phyloP scores from a whole-genome alignment of 2,113 vertebrate species.

The Leucopsar rothschildi region DNA sequence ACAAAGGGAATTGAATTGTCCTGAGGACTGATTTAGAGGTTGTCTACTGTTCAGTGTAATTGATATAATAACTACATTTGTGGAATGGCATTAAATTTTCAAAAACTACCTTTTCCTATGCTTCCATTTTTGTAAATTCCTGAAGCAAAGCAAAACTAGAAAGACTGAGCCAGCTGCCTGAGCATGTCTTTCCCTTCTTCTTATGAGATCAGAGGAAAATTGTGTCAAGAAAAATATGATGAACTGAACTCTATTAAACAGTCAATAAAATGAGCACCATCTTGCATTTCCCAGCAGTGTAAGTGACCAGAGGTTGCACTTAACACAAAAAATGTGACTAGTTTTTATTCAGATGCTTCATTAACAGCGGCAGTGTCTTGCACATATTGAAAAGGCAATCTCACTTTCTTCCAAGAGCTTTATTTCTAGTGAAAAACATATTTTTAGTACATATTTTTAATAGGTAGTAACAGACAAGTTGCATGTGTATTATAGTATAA shows the following conservation, averaged over 20 bases:
- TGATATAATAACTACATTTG: conserved; percentile 52
- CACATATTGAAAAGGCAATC: background rate
- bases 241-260: background rate
- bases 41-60: background rate
- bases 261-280: background rate
- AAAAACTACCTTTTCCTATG: background rate
- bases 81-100: background rate
- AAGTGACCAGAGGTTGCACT: background rate
- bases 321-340: background rate
- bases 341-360: background rate
- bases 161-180: background rate
- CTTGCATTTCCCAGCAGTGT: background rate
- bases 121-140: background rate
- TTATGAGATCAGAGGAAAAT: background rate
- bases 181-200: background rate
- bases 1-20: background rate
- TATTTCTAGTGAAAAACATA: background rate
- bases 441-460: background rate
- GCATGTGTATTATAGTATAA: background rate
- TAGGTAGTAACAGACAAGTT: background rate
- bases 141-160: background rate
- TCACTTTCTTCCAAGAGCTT: background rate
- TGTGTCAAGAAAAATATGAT: background rate
- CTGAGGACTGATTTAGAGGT: background rate
- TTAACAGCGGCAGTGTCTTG: background rate